Conservation (phyloP, 2,113 vertebrate genomes). For the Hemicordylus capensis region DNA sequence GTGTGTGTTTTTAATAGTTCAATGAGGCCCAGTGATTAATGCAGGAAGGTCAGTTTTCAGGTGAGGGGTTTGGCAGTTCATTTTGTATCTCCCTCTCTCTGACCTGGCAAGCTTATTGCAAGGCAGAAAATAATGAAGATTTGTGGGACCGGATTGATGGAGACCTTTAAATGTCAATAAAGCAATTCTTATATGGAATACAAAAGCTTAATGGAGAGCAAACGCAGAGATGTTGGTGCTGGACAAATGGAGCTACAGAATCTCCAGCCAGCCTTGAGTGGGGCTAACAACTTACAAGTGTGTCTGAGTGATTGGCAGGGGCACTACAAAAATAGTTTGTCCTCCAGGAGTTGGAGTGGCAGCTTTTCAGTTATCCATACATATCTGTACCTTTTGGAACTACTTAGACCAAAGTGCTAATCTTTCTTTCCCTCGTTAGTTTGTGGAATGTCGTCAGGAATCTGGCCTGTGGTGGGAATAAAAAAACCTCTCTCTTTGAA, state of each 20-base stretch:
- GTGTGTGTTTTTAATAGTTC: background rate
- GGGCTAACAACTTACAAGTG: background rate
- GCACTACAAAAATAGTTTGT: background rate
- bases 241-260: background rate
- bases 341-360: background rate
- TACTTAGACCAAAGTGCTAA: background rate
- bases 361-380: background rate
- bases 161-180: constrained; percentile 75
- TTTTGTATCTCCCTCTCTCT: background rate
- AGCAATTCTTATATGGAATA: constrained; percentile 57
- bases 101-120: constrained; percentile 22
- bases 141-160: constrained; percentile 31
- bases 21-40: background rate
- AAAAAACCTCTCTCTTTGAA: background rate
- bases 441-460: background rate
- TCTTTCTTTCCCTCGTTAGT: background rate
- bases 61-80: background rate
- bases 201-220: constrained; percentile 48
- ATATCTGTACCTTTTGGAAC: background rate
- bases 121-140: constrained; percentile 48
- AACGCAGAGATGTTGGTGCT: constrained; percentile 9
- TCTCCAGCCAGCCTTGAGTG: rapidly evolving
- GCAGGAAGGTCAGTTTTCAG: background rate
- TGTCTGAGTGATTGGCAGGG: rapidly evolving
- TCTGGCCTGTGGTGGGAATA: too few relatives aligned